Conservation (phyloP, 2,888 invertebrate species). For the Germaria angustata region DNA sequence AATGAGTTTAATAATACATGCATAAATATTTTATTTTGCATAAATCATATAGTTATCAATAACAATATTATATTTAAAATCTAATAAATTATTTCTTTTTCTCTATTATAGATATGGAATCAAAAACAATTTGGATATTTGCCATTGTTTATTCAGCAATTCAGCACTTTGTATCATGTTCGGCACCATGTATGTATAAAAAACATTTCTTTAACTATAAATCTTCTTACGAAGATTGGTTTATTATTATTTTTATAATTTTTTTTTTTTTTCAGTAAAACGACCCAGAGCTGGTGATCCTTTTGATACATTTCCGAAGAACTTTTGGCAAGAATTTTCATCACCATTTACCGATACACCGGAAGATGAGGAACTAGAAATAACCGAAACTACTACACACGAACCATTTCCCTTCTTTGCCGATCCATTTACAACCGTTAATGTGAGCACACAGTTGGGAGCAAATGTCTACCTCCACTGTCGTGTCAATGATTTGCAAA, state of each 20-base stretch:
- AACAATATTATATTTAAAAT: neutral
- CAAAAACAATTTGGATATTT: conserved; percentile 78
- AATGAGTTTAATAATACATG: neutral
- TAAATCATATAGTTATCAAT: neutral
- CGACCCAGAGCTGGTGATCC: conserved; percentile 79
- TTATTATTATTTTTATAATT: too few species aligned
- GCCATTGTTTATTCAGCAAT: conserved; percentile 78
- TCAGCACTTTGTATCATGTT: conserved; percentile 76
- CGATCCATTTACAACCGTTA: conserved; percentile 83
- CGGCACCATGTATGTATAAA: conserved; percentile 75
- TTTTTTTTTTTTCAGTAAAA: conserved; percentile 73
- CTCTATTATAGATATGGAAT: conserved; percentile 75
- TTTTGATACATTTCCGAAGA: conserved; percentile 80
- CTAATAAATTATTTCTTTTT: neutral
- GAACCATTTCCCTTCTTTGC: conserved; percentile 88
- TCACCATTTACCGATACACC: conserved; percentile 80
- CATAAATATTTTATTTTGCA: neutral
- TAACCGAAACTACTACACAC: conserved; percentile 81
- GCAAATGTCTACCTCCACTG: conserved; percentile 85
- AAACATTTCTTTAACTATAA: too few species aligned
- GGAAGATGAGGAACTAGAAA: conserved; percentile 78
- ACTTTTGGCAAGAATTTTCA: conserved; percentile 80
- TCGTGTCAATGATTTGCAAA: conserved; percentile 85
- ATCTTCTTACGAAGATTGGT: too few species aligned
- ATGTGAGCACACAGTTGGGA: conserved; percentile 85